Evolutionary conservation across 1,140 invertebrate genomes (phyloP).

Genomic region (Phenacoccus solenopsis): DNA sequence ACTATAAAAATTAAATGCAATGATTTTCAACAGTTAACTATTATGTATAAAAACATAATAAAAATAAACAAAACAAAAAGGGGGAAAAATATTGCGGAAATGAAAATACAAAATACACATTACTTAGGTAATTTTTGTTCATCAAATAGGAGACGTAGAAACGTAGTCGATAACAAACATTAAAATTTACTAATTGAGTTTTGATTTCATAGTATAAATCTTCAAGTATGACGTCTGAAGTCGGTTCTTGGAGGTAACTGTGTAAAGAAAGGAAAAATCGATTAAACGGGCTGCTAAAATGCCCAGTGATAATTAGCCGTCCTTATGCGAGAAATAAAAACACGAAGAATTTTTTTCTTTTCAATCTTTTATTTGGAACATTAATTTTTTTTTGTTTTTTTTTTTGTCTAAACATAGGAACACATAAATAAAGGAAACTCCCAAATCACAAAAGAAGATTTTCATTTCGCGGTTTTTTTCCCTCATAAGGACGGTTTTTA

Average conservation of each 20-base stretch:
- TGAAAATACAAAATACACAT: conserved; percentile 3
- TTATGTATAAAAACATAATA: not conserved
- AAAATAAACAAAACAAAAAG: not conserved
- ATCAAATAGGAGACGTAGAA: not conserved
- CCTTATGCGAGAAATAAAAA: conserved; percentile 7
- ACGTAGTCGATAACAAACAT: not conserved
- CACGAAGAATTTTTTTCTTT: not conserved
- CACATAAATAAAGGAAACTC: conserved; percentile 7
- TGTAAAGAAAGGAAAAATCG: not conserved
- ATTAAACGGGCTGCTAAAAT: not conserved
- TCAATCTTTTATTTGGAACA: not conserved
- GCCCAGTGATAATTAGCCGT: not conserved
- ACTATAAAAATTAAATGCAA: conserved; percentile 3
- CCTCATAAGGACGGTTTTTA: not conserved
- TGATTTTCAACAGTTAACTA: conserved; percentile 3
- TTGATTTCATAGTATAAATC: not conserved
- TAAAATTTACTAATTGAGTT: not conserved
- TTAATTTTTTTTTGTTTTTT: not conserved
- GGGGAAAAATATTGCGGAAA: not conserved
- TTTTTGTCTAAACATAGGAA: not conserved
- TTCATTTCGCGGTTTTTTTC: not conserved
- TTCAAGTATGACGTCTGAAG: conserved; percentile 7
- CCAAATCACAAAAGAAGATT: not conserved
- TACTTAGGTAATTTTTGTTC: not conserved
- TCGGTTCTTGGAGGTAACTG: conserved; percentile 9